These are phyloP conservation scores for Silurus lanzhouensis DNA, from an alignment of 2,797 vertebrate genomes.

Conservation along the genomic window DNA sequence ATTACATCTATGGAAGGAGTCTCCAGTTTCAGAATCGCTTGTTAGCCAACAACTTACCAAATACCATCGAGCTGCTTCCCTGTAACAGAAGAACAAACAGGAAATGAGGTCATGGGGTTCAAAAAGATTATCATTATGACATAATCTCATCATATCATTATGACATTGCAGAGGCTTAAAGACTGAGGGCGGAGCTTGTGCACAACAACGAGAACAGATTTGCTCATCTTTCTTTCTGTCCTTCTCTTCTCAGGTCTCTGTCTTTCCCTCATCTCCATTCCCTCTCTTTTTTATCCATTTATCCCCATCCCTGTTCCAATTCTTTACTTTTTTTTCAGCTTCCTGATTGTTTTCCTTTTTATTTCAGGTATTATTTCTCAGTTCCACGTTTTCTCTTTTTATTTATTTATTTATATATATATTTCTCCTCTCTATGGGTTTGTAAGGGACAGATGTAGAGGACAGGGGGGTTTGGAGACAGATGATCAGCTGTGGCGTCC, in stretches of 20 bases:
- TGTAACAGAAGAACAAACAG: constrained; percentile 64
- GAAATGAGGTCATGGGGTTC: background rate
- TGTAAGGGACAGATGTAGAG: too few relatives aligned
- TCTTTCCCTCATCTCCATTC: background rate
- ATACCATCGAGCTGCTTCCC: constrained; percentile 98
- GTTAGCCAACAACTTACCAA: constrained; percentile 79
- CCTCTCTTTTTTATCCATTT: background rate
- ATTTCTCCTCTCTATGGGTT: background rate
- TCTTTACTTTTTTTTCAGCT: background rate
- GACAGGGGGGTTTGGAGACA: too few relatives aligned
- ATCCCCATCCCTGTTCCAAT: background rate
- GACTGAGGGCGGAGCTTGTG: too few relatives aligned
- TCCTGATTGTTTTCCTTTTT: background rate
- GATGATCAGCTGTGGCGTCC: too few relatives aligned
- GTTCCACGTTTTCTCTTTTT: background rate
- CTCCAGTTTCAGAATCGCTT: background rate
- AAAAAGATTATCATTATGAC: too few relatives aligned
- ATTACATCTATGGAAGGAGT: background rate
- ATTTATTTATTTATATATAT: background rate
- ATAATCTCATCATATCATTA: too few relatives aligned
- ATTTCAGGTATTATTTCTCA: background rate
- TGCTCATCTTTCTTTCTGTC: too few relatives aligned
- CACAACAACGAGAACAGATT: too few relatives aligned
- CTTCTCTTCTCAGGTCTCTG: background rate
- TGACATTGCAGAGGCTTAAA: too few relatives aligned